Base-by-base conservation (phyloP, 2,113 vertebrate genomes). In the Synodontis membranacea region DNA sequence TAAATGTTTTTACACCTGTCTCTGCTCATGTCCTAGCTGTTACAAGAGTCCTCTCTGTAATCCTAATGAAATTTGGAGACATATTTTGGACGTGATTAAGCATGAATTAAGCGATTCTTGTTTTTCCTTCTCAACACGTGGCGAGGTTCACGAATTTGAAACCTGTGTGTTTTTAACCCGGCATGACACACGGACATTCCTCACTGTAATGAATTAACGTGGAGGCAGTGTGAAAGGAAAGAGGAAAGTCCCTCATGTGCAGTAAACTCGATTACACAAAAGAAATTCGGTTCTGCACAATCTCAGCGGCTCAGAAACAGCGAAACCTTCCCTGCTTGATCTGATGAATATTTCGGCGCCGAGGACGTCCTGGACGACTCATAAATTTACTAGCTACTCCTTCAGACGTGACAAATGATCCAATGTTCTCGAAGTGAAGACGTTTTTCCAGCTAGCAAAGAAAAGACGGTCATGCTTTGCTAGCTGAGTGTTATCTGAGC, bases 1-100 rank as follows among this genome's bases (percentile, higher is more conserved):
- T 56, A 66, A 88, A 85, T 85, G 70, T 78, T 89, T 84, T 86
- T 58, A 52, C 76, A 86, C 46, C 83, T 89, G 66, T 87, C 87
- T 64, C 34, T 31, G 46, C 25, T 66, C 78, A 23, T 25, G 56
- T 82, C 80, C 1, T n/a, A 34, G 39, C 56, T 25, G 52, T 21
- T 34, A 25, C 52, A 17, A 25, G 39, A 39, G 5, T 44, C 52
- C 37, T 37, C 5, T 4, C 31, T 7, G 28, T 5, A 17, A 46
- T 48, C 34, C 14, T n/a, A 52, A 31, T 54, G 66, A 56, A 64
- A 52, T 52, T 75, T 46, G 8, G 42, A 83, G 62, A 86, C 17
- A 11, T 70, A 60, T 83, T 80, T 60, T 14, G 25, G 25, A 15
- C 31, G 37, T 76, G 15, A 70, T 60, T 60, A 50, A 88, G 75